Evolutionary conservation across 2,113 vertebrate species (phyloP), one percentile per base, ranked within the genome.

Genomic region (Saimiri boliviensis): DNA sequence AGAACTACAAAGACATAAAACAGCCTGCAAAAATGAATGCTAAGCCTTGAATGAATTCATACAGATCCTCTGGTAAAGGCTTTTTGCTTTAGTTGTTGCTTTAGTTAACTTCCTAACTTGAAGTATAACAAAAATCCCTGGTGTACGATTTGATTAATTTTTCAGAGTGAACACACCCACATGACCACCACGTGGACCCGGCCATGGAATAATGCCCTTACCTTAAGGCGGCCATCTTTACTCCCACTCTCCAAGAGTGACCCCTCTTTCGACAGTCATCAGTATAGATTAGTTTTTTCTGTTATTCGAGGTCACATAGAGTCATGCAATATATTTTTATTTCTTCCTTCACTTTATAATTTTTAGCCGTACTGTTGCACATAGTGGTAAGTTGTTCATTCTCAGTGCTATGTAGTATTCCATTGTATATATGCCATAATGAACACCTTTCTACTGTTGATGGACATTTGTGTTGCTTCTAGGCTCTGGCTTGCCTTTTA

Each of bases 191-290:
- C 66, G 81, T 14, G 2, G 5, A 47, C 25, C 30, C 30, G n/a
- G 25, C 25, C 25, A 0, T 52, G 7, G 70, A 60, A 25, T 20
- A 23, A 4, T n/a, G 11, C 30, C 1, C 0, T n/a, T 8, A 32
- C 30, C 10, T 11, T 17, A 68, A 11, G 56, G 14, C 21, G 32
- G 12, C 19, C 3, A 0, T 20, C 63, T 20, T 37, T 5, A 13
- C 9, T 23, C 16, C 54, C 19, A 1, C 27, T 71, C 12, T 74
- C 83, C 30, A 68, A 45, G 27, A 54, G 71, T 73, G 27, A 9
- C n/a, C 14, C 54, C 23, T 54, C 49, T 49, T 71, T 4, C 16
- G 58, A 68, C 58, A 47, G 11, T 19, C 30, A 6, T 40, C 42
- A 73, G 30, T 23, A 88, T 4, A 23, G 8, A 91, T 49, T 20